Evolutionary conservation across 92 coral and sea anemone species (phyloP).

Genomic region (Paramuricea clavata): DNA sequence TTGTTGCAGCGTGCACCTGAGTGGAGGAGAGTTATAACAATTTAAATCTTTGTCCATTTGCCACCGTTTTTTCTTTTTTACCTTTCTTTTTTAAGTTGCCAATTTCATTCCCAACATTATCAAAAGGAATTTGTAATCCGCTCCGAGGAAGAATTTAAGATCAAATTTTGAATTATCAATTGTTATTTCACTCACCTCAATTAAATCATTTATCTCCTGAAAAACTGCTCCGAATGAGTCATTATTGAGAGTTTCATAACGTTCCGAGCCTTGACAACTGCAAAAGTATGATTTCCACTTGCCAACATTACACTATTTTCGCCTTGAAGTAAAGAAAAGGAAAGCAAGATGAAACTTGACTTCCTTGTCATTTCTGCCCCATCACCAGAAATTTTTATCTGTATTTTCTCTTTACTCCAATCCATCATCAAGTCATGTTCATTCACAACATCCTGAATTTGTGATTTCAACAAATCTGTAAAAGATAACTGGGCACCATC

Average conservation of each 20-base stretch:
- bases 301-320: constrained; percentile 29
- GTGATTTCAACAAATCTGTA: constrained; percentile 27
- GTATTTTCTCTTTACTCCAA: constrained; percentile 48
- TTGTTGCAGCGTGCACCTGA: constrained; percentile 58
- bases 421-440: not conserved
- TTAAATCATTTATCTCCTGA: constrained; percentile 28
- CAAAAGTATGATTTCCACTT: constrained; percentile 37
- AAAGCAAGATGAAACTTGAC: constrained; percentile 36
- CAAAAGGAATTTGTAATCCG: constrained; percentile 67
- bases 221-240: constrained; percentile 24
- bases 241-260: constrained; percentile 29
- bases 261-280: constrained; percentile 44
- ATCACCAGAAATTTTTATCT: constrained; percentile 73
- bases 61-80: constrained; percentile 61
- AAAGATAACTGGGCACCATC: constrained; percentile 71
- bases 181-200: constrained; percentile 1
- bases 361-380: constrained; percentile 52
- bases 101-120: constrained; percentile 69
- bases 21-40: constrained; percentile 52
- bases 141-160: constrained; percentile 62
- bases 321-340: constrained; percentile 31
- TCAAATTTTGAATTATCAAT: constrained; percentile 17
- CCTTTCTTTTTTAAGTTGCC: constrained; percentile 67
- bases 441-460: not conserved
- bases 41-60: constrained; percentile 36